Percentiles rank a stretch among this genome's conserved stretches.
These are phyloP conservation scores for Drosophila murphyi DNA, from an alignment of 1,140 invertebrate genomes.

Conservation along the genomic window DNA sequence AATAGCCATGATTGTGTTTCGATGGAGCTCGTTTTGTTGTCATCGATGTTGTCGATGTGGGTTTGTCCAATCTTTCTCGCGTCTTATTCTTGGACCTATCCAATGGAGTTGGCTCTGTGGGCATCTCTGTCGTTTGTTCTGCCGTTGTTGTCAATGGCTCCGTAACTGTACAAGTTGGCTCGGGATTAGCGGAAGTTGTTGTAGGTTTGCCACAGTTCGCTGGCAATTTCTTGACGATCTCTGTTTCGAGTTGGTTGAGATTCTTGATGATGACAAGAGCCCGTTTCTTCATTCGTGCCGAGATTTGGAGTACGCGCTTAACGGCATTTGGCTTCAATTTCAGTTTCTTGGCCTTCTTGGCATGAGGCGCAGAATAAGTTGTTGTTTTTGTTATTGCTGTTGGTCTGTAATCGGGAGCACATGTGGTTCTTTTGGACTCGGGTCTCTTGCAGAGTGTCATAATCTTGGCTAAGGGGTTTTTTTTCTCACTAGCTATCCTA, in stretches of 20 bases:
- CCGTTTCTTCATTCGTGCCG: constrained; percentile 33
- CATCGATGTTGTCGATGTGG: not conserved
- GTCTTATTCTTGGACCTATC: not conserved
- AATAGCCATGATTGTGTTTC: constrained; percentile 18
- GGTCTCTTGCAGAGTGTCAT: not conserved
- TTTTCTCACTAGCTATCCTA: not conserved
- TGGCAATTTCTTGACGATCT: constrained; percentile 28
- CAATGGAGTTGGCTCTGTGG: not conserved
- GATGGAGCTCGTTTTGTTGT: not conserved
- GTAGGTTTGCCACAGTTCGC: not conserved
- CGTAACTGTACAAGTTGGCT: not conserved
- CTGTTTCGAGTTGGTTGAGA: constrained; percentile 47
- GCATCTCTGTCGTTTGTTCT: not conserved
- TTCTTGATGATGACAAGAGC: constrained; percentile 40
- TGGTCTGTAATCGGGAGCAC: not conserved
- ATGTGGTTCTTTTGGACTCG: not conserved
- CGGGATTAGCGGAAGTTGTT: not conserved
- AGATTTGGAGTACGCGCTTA: constrained; percentile 15
- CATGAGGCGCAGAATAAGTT: not conserved
- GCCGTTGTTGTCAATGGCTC: not conserved
- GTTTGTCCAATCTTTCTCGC: constrained; percentile 11
- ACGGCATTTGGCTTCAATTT: not conserved
- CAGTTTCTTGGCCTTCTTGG: not conserved
- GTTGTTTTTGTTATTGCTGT: not conserved
- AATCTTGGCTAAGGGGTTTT: not conserved